These are phyloP conservation scores for Brachypalpus laphriformis DNA, from an alignment of 2,888 invertebrate species.

Conservation along the genomic window DNA sequence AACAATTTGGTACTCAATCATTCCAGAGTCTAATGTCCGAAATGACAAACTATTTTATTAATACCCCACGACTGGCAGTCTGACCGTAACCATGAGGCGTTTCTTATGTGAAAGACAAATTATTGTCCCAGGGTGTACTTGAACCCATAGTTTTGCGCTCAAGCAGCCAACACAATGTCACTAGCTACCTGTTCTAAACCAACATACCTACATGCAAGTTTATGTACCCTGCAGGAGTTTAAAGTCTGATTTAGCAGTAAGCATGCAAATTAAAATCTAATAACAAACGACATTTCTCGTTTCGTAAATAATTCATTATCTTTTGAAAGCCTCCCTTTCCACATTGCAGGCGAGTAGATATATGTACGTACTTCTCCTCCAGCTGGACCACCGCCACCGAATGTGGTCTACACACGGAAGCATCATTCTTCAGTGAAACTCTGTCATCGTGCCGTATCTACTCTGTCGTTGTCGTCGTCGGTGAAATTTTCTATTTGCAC, in stretches of 20 bases:
- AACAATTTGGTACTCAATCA: no score
- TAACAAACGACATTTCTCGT: conserved; percentile 1
- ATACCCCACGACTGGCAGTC: no score
- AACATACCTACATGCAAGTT: background rate
- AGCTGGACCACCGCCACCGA: conserved; percentile 1
- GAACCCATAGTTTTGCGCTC: no score
- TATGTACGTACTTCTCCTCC: background rate
- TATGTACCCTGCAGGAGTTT: background rate
- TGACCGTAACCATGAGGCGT: no score
- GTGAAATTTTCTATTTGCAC: conserved; percentile 64
- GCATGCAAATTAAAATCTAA: conserved; percentile 12
- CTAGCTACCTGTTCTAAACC: background rate
- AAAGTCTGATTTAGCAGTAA: background rate
- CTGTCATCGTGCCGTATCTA: conserved; percentile 29
- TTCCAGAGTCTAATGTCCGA: no score
- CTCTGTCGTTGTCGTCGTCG: conserved; percentile 23
- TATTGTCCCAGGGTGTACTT: no score
- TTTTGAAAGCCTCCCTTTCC: conserved; percentile 4
- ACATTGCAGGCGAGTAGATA: background rate
- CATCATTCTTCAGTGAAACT: conserved; percentile 62
- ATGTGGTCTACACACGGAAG: conserved; percentile 70
- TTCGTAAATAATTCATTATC: background rate
- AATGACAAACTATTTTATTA: no score
- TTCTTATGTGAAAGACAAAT: no score
- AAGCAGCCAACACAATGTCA: background rate